A percentile compares a stretch with the other conserved stretches of the same genome.
These are phyloP conservation scores for Arvicanthis niloticus DNA, from an alignment of 2,113 vertebrate genomes.

Conservation along the genomic window DNA sequence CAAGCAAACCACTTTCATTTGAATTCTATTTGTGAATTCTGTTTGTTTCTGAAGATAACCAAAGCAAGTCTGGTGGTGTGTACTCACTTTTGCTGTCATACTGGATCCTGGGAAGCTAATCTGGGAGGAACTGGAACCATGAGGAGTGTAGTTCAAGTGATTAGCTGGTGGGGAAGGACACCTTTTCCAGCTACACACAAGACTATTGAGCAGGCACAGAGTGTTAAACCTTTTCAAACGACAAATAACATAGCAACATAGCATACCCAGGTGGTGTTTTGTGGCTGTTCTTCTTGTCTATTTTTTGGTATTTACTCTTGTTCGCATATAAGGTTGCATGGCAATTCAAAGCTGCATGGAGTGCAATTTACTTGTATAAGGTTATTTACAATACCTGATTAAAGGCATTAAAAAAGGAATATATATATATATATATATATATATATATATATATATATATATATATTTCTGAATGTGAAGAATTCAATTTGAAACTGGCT, in stretches of 20 bases:
- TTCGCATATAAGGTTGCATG: constrained; percentile 41
- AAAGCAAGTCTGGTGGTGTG: neutral
- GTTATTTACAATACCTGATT: constrained; percentile 40
- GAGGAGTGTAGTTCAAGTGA: neutral
- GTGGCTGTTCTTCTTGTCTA: neutral
- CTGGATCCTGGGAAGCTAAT: neutral
- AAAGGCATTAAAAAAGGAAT: constrained; percentile 24
- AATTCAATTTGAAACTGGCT: neutral
- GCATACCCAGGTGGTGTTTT: constrained; percentile 33
- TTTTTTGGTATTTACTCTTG: constrained; percentile 60
- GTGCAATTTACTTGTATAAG: constrained; percentile 58
- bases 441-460: neutral
- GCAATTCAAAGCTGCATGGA: constrained; percentile 57
- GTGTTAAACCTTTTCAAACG: constrained; percentile 38
- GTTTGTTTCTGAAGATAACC: constrained; percentile 33
- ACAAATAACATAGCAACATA: constrained; percentile 6
- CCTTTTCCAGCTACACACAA: neutral
- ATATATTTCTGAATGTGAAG: neutral
- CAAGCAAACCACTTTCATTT: constrained; percentile 22
- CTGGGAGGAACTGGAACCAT: neutral
- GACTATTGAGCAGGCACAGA: neutral
- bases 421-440: neutral
- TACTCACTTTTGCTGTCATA: neutral
- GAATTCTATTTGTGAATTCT: constrained; percentile 12
- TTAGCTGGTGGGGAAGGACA: constrained; percentile 27